These are phyloP conservation scores for Seriola aureovittata DNA, from an alignment of 2,113 vertebrate species.

Conservation along the genomic window DNA sequence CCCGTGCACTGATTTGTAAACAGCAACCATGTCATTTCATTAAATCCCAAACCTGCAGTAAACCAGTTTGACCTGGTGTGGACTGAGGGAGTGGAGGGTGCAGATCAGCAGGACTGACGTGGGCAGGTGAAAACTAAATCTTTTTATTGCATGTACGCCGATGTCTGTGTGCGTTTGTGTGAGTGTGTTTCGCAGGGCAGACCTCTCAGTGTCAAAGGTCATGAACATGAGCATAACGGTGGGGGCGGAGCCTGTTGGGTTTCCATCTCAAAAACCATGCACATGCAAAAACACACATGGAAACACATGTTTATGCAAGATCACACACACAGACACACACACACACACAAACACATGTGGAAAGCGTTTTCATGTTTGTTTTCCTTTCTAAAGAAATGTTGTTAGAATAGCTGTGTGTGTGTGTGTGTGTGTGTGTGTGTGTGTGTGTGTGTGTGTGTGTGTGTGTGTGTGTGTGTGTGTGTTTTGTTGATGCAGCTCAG, in stretches of 20 bases:
- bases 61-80: too few relatives aligned
- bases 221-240: slow-evolving; percentile 23
- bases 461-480: too few relatives aligned
- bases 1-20: too few relatives aligned
- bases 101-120: too few relatives aligned
- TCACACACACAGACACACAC: too few relatives aligned
- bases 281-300: not conserved
- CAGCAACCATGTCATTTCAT: too few relatives aligned
- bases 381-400: not conserved
- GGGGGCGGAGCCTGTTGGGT: slow-evolving; percentile 3
- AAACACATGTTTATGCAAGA: not conserved
- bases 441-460: too few relatives aligned
- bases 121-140: not conserved
- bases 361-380: not conserved
- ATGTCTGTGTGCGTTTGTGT: not conserved
- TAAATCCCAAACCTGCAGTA: too few relatives aligned
- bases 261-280: slow-evolving; percentile 1
- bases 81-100: not conserved
- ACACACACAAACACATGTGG: not conserved
- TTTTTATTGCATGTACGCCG: not conserved
- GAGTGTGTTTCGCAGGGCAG: not conserved
- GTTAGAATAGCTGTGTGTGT: too few relatives aligned
- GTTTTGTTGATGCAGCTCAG: too few relatives aligned
- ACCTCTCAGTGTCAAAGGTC: slow-evolving; percentile 29
- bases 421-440: too few relatives aligned